Percentiles rank a stretch among this genome's conserved stretches.
Evolutionary conservation across 2,113 vertebrate genomes (phyloP).

Genomic region (Hypocryptadius cinnamomeus): DNA sequence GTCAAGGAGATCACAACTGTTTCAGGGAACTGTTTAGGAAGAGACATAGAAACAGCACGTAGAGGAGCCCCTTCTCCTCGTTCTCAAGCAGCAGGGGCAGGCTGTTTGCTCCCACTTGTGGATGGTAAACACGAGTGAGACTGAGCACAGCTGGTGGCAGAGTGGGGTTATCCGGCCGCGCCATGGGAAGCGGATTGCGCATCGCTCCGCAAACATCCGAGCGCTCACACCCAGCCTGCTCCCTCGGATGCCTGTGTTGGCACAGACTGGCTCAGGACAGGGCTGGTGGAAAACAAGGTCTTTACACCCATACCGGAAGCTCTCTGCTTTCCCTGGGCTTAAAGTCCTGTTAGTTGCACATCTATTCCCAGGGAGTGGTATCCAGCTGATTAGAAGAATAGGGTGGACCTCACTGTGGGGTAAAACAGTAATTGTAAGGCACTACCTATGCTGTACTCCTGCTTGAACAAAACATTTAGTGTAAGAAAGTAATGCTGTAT

Average conservation of each 20-base stretch:
- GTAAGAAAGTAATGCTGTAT: background rate
- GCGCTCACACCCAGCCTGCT: rapidly evolving
- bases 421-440: background rate
- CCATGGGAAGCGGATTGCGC: rapidly evolving
- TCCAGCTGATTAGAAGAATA: background rate
- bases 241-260: rapidly evolving
- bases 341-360: background rate
- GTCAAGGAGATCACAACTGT: background rate
- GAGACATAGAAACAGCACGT: background rate
- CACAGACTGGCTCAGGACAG: background rate
- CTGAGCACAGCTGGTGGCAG: background rate
- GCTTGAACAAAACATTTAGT: background rate
- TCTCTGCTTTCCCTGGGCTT: background rate
- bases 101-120: background rate
- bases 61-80: background rate
- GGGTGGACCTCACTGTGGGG: background rate
- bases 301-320: background rate
- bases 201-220: background rate
- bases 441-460: background rate
- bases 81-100: background rate
- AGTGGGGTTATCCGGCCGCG: background rate
- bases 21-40: background rate
- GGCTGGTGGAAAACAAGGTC: background rate
- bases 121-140: background rate
- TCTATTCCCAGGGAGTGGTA: background rate